A percentile compares a stretch with the other conserved stretches of the same genome.
phyloP scores from a whole-genome alignment of 2,888 invertebrate species.

The Pristionchus maxplancki region DNA sequence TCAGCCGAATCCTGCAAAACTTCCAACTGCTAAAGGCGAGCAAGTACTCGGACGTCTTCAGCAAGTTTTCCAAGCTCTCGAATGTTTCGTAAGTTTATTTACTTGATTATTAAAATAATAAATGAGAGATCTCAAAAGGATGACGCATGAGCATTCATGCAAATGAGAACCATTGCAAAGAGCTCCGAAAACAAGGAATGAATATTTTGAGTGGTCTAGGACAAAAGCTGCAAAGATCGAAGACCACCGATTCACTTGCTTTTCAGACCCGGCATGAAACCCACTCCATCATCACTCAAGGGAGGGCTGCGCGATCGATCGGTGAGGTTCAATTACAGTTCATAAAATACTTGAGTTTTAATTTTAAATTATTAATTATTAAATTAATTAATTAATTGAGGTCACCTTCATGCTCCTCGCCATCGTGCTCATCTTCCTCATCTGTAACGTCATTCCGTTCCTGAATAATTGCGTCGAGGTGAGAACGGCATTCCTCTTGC shows the following conservation, averaged over 20 bases:
- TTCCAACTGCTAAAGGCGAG: slow-evolving; percentile 72
- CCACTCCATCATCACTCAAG: neutral
- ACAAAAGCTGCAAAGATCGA: too few relatives aligned
- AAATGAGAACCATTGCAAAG: too few relatives aligned
- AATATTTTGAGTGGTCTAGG: too few relatives aligned
- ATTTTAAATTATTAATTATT: too few relatives aligned
- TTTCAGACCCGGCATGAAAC: slow-evolving; percentile 34
- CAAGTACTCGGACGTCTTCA: slow-evolving; percentile 74
- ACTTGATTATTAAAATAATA: neutral
- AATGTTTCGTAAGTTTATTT: slow-evolving; percentile 29
- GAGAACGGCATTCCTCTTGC: neutral
- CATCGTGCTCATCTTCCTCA: slow-evolving; percentile 76
- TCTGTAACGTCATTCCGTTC: slow-evolving; percentile 76
- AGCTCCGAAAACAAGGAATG: too few relatives aligned
- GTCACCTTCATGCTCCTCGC: slow-evolving; percentile 76
- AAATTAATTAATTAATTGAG: too few relatives aligned
- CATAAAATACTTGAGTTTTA: too few relatives aligned
- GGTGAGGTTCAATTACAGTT: neutral
- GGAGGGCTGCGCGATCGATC: slow-evolving; percentile 46
- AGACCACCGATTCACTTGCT: neutral
- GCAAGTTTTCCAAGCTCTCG: slow-evolving; percentile 58
- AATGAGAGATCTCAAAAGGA: neutral
- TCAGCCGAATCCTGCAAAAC: slow-evolving; percentile 60
- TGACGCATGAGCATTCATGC: too few relatives aligned
- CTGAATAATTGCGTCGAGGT: slow-evolving; percentile 69